Percentiles rank a stretch among this genome's conserved stretches.
phyloP scores from a whole-genome alignment of 1,140 invertebrate genomes.

The Cherax quadricarinatus region DNA sequence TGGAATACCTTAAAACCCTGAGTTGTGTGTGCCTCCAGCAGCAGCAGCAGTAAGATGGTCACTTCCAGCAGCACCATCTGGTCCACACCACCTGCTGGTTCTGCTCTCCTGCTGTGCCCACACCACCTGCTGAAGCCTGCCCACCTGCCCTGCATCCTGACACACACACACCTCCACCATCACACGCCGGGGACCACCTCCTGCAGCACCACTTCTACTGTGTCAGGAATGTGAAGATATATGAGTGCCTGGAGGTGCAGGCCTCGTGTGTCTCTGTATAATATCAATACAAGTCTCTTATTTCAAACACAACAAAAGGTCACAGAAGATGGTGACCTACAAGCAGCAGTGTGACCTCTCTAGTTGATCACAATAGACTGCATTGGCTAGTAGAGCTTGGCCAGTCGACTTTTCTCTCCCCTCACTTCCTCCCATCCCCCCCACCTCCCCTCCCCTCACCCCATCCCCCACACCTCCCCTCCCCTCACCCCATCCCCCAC shows the following conservation, averaged over 20 bases:
- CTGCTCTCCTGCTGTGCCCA: too few species aligned
- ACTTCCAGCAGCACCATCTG: not conserved
- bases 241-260: too few species aligned
- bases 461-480: not conserved
- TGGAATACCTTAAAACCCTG: not conserved
- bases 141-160: not conserved
- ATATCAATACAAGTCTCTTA: too few species aligned
- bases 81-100: not conserved
- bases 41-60: not conserved
- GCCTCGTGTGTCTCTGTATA: too few species aligned
- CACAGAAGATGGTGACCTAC: not conserved
- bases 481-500: not conserved
- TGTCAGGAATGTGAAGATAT: not conserved
- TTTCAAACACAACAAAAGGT: not conserved
- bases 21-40: not conserved
- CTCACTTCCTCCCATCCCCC: not conserved
- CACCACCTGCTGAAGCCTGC: too few species aligned
- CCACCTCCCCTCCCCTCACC: not conserved
- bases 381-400: too few species aligned
- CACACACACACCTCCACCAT: too few species aligned
- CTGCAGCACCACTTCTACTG: not conserved
- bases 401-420: not conserved
- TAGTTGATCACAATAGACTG: not conserved
- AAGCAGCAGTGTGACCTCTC: not conserved
- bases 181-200: too few species aligned